These are phyloP conservation scores for Sparus aurata DNA, from an alignment of 2,797 vertebrate genomes.

Conservation along the genomic window DNA sequence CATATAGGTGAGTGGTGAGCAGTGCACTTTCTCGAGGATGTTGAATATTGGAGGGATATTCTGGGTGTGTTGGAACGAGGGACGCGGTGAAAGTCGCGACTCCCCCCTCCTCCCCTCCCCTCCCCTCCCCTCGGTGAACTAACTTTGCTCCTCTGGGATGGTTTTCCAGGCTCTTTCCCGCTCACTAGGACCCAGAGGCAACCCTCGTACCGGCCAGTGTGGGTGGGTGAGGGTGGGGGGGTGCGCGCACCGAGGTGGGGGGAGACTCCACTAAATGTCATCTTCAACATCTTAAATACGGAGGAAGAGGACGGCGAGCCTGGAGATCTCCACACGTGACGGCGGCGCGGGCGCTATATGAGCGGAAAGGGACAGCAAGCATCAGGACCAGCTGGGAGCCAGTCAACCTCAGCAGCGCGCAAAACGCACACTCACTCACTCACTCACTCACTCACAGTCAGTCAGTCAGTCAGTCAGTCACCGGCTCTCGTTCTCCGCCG, in stretches of 20 bases:
- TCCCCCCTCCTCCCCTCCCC: slow-evolving; percentile 3
- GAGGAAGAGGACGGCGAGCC: slow-evolving; percentile 69
- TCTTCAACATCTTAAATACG: slow-evolving; percentile 80
- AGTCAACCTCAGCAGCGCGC: slow-evolving; percentile 76
- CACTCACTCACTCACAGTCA: slow-evolving; percentile 47
- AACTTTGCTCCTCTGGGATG: slow-evolving; percentile 28
- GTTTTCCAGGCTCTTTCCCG: slow-evolving; percentile 37
- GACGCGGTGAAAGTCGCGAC: not conserved
- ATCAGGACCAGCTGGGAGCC: slow-evolving; percentile 87
- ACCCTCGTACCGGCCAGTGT: slow-evolving; percentile 46
- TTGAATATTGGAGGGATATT: slow-evolving; percentile 1
- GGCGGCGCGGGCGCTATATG: slow-evolving; percentile 82
- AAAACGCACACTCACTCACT: slow-evolving; percentile 45
- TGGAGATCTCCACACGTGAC: slow-evolving; percentile 86
- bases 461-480: slow-evolving; percentile 27
- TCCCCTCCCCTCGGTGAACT: slow-evolving; percentile 13
- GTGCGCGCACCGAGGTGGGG: not conserved
- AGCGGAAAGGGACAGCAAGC: slow-evolving; percentile 79
- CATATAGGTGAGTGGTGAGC: too few relatives aligned
- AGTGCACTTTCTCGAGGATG: too few relatives aligned
- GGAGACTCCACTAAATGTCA: slow-evolving; percentile 76
- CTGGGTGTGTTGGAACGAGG: not conserved
- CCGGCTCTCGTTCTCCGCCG: slow-evolving; percentile 45
- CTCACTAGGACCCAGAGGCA: slow-evolving; percentile 83
- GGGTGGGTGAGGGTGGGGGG: slow-evolving; percentile 27